phyloP scores from a whole-genome alignment of 2,113 vertebrate species.

The Lampris megalopsis region DNA sequence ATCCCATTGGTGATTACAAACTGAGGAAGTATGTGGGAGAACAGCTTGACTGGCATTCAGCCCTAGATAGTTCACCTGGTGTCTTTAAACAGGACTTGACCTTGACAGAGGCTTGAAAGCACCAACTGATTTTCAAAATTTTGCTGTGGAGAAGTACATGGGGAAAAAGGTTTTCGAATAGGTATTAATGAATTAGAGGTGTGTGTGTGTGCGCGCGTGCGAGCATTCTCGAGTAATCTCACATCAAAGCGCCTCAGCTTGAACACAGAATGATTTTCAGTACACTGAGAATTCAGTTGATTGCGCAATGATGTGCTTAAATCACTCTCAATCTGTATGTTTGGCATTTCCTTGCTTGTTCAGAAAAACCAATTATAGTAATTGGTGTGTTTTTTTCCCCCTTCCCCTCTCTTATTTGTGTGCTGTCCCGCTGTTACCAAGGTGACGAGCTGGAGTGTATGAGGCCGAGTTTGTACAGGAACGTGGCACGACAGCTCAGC shows the following conservation, averaged over 20 bases:
- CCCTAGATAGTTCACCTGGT: constrained; percentile 1
- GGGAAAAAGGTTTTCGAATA: background rate
- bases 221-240: no score
- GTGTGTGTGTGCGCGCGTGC: background rate
- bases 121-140: background rate
- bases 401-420: background rate
- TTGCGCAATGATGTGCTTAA: background rate
- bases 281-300: background rate
- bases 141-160: background rate
- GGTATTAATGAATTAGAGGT: background rate
- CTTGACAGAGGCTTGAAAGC: background rate
- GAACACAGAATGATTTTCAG: background rate
- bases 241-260: background rate
- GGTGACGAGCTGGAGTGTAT: constrained; percentile 96
- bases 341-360: background rate
- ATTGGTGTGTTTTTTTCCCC: constrained; percentile 8
- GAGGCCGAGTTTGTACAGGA: constrained; percentile 90
- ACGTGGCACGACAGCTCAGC: constrained; percentile 92
- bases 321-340: background rate
- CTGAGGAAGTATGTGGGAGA: background rate
- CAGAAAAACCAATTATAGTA: background rate
- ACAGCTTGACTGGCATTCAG: background rate
- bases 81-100: background rate
- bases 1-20: no score
- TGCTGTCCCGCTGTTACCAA: constrained; percentile 70